A percentile compares a stretch with the other conserved stretches of the same genome.
phyloP scores from a whole-genome alignment of 2,888 invertebrate species.

The Tricholauxania praeusta region DNA sequence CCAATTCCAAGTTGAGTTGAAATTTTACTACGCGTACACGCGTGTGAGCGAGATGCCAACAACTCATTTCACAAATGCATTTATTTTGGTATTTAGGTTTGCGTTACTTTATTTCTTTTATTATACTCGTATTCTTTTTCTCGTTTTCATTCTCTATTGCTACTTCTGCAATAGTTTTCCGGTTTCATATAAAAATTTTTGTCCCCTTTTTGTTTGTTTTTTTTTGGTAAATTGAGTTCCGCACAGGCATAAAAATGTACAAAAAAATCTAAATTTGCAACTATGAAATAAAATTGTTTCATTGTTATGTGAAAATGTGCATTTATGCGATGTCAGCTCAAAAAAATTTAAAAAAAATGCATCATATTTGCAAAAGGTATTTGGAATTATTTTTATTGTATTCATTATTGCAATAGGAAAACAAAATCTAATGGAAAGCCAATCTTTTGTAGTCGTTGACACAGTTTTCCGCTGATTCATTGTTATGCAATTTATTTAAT shows the following conservation, averaged over 20 bases:
- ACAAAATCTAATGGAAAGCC: background rate
- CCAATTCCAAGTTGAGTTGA: slow-evolving; percentile 22
- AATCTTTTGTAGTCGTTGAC: slow-evolving; percentile 29
- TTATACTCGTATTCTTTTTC: background rate
- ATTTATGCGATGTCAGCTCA: slow-evolving; percentile 47
- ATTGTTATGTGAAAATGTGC: slow-evolving; percentile 52
- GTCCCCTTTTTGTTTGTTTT: background rate
- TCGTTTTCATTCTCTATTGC: background rate
- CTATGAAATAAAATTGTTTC: slow-evolving; percentile 39
- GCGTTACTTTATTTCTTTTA: slow-evolving; percentile 34
- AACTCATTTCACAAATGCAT: slow-evolving; percentile 47
- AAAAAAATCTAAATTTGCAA: slow-evolving; percentile 14
- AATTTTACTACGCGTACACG: background rate
- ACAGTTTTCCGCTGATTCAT: too few relatives aligned
- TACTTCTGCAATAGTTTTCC: slow-evolving; percentile 40
- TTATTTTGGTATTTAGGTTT: slow-evolving; percentile 45
- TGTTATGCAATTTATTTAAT: too few relatives aligned
- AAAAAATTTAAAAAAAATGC: too few relatives aligned
- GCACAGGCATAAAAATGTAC: background rate
- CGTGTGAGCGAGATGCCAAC: slow-evolving; percentile 37
- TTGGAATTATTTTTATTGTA: too few relatives aligned
- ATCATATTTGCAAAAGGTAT: too few relatives aligned
- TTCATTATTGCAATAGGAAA: too few relatives aligned
- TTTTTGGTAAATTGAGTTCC: slow-evolving; percentile 7
- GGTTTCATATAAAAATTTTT: too few relatives aligned